Conservation (phyloP, 2,888 invertebrate species). For the Plagodis dolabraria region DNA sequence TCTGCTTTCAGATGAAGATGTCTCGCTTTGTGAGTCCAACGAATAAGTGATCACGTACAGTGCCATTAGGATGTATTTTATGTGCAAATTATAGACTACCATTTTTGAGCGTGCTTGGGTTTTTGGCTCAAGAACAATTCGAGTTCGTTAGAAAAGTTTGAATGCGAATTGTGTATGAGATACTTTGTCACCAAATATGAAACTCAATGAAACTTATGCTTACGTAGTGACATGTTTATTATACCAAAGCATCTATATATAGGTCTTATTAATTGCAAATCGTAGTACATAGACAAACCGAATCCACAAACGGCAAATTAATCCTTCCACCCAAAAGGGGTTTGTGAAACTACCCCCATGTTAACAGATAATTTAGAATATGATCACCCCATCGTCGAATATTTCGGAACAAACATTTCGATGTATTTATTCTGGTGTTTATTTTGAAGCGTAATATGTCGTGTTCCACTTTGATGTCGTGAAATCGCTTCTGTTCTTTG, state of each 20-base stretch:
- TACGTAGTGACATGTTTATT: slow-evolving; percentile 7
- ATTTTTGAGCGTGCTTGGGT: slow-evolving; percentile 74
- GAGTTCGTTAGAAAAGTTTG: slow-evolving; percentile 78
- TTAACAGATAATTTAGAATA: slow-evolving; percentile 78
- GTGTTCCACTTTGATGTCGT: slow-evolving; percentile 85
- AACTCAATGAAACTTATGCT: neutral
- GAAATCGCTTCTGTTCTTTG: slow-evolving; percentile 84
- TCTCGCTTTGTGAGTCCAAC: slow-evolving; percentile 71
- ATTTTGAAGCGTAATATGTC: slow-evolving; percentile 84
- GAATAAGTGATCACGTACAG: slow-evolving; percentile 83
- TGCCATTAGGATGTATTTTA: slow-evolving; percentile 82
- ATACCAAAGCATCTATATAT: neutral
- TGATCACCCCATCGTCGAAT: slow-evolving; percentile 80
- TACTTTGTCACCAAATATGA: slow-evolving; percentile 14
- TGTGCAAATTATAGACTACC: slow-evolving; percentile 83
- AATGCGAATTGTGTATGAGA: slow-evolving; percentile 23
- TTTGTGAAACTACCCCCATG: slow-evolving; percentile 76
- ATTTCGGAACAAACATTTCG: slow-evolving; percentile 82
- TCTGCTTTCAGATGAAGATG: slow-evolving; percentile 82
- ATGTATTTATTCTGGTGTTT: slow-evolving; percentile 84
- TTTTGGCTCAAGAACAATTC: slow-evolving; percentile 63
- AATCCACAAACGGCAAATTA: slow-evolving; percentile 72
- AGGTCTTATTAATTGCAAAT: slow-evolving; percentile 68
- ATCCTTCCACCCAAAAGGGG: slow-evolving; percentile 74
- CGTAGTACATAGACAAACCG: slow-evolving; percentile 56